phyloP scores from a whole-genome alignment of 2,113 vertebrate species.

The Periophthalmodon schlosseri region DNA sequence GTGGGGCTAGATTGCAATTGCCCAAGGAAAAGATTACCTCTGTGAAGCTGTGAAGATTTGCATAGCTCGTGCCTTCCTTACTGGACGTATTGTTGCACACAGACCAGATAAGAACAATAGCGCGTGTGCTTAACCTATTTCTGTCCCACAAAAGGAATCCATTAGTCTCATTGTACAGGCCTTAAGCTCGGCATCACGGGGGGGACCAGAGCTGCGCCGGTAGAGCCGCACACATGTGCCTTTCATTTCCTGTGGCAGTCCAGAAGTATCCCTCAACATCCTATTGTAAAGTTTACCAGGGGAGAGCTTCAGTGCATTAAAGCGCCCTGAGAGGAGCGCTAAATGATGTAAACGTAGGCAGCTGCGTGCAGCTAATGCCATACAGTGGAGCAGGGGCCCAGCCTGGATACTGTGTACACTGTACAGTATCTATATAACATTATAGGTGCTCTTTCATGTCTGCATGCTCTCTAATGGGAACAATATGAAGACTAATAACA shows the following conservation, averaged over 20 bases:
- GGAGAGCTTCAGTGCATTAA: slow-evolving; percentile 85
- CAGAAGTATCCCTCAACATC: slow-evolving; percentile 81
- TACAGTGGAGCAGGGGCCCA: slow-evolving; percentile 83
- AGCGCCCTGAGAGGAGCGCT: slow-evolving; percentile 81
- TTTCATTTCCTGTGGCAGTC: slow-evolving; percentile 84
- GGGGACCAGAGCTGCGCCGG: slow-evolving; percentile 40
- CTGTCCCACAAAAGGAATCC: slow-evolving; percentile 67
- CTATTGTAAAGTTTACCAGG: slow-evolving; percentile 85
- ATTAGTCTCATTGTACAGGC: slow-evolving; percentile 70
- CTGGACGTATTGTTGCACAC: slow-evolving; percentile 32
- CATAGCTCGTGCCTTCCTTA: slow-evolving; percentile 42
- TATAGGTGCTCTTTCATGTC: slow-evolving; percentile 89
- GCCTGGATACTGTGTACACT: slow-evolving; percentile 72
- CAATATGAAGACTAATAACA: slow-evolving; percentile 91
- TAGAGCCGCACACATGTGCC: slow-evolving; percentile 70
- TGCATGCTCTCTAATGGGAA: slow-evolving; percentile 92
- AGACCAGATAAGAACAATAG: slow-evolving; percentile 61
- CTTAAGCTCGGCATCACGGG: slow-evolving; percentile 62
- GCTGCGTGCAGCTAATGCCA: slow-evolving; percentile 88
- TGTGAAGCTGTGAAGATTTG: slow-evolving; percentile 33
- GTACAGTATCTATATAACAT: slow-evolving; percentile 88
- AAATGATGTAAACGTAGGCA: slow-evolving; percentile 87
- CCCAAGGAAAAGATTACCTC: slow-evolving; percentile 56
- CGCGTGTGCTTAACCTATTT: slow-evolving; percentile 61
- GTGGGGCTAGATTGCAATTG: slow-evolving; percentile 43